Percentiles rank a stretch among this genome's conserved stretches.
phyloP scores from a whole-genome alignment of 2,797 vertebrate species.

The Paratrypauchen microcephalus region DNA sequence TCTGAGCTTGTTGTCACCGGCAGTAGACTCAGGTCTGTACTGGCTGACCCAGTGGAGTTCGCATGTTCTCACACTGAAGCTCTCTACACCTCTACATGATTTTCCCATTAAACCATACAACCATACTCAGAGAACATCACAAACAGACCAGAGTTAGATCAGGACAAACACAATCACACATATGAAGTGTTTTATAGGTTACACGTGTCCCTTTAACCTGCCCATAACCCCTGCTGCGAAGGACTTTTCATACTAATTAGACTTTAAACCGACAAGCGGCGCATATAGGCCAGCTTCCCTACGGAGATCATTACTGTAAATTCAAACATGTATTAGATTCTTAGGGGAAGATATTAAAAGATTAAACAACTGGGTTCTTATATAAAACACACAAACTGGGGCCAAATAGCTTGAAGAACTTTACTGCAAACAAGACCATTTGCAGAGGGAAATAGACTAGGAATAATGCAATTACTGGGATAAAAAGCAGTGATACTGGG shows the following conservation, averaged over 20 bases:
- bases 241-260: constrained; percentile 27
- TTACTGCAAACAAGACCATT: not conserved
- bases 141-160: not conserved
- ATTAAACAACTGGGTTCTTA: not conserved
- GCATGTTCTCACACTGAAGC: constrained; percentile 5
- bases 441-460: not conserved
- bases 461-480: not conserved
- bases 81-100: constrained; percentile 7
- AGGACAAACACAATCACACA: constrained; percentile 7
- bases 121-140: not conserved
- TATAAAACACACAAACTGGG: not conserved
- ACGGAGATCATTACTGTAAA: constrained; percentile 30
- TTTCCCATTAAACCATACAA: constrained; percentile 23
- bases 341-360: constrained; percentile 1
- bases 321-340: constrained; percentile 12
- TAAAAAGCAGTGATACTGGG: not conserved
- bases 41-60: not conserved
- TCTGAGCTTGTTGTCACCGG: not conserved
- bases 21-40: not conserved
- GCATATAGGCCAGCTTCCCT: constrained; percentile 31
- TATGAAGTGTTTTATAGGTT: constrained; percentile 8
- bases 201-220: constrained; percentile 15
- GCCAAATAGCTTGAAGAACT: constrained; percentile 1
- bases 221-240: constrained; percentile 3
- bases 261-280: constrained; percentile 9